Evolutionary conservation across 92 coral and sea anemone genomes (phyloP).

Genomic region (Blastomussa wellsi): DNA sequence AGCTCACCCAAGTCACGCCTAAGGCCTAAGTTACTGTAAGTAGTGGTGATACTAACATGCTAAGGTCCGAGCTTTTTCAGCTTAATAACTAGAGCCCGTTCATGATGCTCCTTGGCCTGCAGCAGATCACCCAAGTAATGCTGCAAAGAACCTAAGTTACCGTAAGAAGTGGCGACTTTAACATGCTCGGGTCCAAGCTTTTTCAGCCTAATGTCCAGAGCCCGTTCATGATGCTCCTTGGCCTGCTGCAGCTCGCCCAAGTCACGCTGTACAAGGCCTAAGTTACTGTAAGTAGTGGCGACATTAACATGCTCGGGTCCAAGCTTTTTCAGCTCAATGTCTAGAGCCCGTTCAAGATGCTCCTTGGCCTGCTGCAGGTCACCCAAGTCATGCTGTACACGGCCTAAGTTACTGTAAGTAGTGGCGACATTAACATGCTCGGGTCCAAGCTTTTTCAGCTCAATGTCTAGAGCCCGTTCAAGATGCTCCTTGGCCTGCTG

Average conservation of each 20-base stretch:
- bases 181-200: conserved; percentile 1
- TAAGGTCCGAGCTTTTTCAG: neutral
- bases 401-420: neutral
- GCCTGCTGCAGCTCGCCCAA: neutral
- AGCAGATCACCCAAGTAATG: conserved; percentile 6
- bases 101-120: conserved; percentile 10
- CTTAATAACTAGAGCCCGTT: neutral
- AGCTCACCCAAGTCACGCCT: neutral
- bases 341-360: neutral
- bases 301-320: neutral
- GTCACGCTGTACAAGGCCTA: neutral
- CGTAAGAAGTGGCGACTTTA: neutral
- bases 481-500: neutral
- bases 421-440: neutral
- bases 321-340: neutral
- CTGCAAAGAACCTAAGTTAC: neutral
- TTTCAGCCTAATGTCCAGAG: neutral
- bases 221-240: neutral
- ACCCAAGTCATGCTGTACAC: neutral
- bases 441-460: neutral
- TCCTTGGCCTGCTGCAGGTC: conserved; percentile 27
- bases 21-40: neutral
- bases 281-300: neutral
- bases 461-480: neutral
- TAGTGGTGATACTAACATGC: neutral